Conservation (phyloP, 2,113 vertebrate species). For the Ailurus styani region DNA sequence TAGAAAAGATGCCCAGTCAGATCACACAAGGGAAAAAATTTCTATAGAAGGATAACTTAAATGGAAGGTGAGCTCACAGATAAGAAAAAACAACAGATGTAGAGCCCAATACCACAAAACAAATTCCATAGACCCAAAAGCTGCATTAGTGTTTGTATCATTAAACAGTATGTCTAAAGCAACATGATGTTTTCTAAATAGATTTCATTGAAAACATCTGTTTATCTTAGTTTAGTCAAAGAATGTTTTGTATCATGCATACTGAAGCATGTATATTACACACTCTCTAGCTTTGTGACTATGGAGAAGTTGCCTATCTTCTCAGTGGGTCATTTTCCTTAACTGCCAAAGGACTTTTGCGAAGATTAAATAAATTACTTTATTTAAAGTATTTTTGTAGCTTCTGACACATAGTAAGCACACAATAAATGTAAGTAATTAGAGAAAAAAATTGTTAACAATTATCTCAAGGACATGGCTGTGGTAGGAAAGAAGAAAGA, state of each 20-base stretch:
- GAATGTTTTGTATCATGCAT: background rate
- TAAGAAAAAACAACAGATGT: background rate
- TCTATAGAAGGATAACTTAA: background rate
- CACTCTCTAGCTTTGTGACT: background rate
- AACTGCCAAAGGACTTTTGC: background rate
- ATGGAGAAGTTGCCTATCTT: background rate
- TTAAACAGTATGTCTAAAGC: background rate
- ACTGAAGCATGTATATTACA: background rate
- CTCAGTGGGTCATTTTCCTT: background rate
- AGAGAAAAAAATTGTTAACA: background rate
- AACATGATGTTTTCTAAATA: background rate
- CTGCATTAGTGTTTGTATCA: background rate
- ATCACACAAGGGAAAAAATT: background rate
- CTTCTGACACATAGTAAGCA: background rate
- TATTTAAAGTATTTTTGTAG: slow-evolving; percentile 2
- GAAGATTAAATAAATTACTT: background rate
- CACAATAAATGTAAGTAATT: background rate
- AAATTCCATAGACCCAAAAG: background rate
- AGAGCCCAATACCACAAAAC: background rate
- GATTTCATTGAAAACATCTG: background rate
- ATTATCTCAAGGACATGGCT: background rate
- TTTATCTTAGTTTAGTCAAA: slow-evolving; percentile 5
- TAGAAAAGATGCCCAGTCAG: background rate
- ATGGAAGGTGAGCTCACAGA: background rate
- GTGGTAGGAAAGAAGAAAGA: background rate